Base-by-base conservation (phyloP, 2,797 vertebrate species). In the Stomatorhinus walkeri region DNA sequence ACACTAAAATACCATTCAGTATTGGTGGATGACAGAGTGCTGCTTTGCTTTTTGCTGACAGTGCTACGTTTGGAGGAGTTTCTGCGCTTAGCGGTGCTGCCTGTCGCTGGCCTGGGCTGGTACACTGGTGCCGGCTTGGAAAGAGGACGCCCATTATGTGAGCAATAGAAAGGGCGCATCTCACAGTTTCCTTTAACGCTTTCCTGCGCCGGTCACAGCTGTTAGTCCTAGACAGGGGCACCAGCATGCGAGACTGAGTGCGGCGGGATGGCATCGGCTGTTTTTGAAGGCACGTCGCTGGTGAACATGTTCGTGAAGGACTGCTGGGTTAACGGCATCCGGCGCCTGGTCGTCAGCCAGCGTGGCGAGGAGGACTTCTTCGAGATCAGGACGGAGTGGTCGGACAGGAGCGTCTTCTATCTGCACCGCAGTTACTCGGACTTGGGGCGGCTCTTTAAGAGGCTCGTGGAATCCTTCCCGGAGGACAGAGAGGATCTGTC, bases 311-410 rank as follows among this genome's bases (percentile, higher is more conserved):
- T 94, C 90, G 95, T 97, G 90, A 95, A 94, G 68, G 96, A 95
- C 91, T 97, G 96, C 93, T 97, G 96, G 96, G 96, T 97, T 91
- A 96, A 96, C 92, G 96, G 96, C 8, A 92, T 96, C 90, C 94
- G 96, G 90, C 91, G 95, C 83, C 94, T 97, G 68, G 93, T 96
- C 87, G 94, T 96, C 87, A 95, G 93, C 93, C 93, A 95, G 87
- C 92, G 93, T 85, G 96, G 95, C 46, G 94, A 96, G 92, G 96
- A 96, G 91, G 96, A 97, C 90, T 96, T 96, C 84, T 96, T 95
- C 90, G 96, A 96, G 93, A 95, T 97, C 92, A 94, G 96, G 91
- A 96, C 95, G 0, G 96, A 97, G 93, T 96, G 96, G 96, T 96
- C 96, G 87, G 96, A 97, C 93, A 93, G 96, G 91, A 96, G 94